Base-by-base conservation (phyloP, 1,140 invertebrate species). In the Lethrus apterus region DNA sequence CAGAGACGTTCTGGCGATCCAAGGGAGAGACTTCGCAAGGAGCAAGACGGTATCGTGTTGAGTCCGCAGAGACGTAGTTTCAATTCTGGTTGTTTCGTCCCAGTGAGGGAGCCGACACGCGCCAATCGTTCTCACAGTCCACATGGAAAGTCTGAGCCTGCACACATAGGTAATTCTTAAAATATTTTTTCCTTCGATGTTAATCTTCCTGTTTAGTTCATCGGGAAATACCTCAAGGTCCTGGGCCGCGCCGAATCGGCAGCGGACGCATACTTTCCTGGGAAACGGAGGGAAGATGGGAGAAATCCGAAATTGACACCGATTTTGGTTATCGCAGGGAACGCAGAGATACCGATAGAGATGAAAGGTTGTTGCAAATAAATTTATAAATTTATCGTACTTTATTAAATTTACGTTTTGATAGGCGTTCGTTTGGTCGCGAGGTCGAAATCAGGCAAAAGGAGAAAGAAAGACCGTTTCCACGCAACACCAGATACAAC, bases 11-110 rank as follows among this genome's bases (percentile, higher is more conserved):
- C 78, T 26, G 77, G 77, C n/a, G 82, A 87, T 67, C 84, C 84
- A 1, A 76, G 82, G 24, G 86, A 88, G 59, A 74, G 86, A 24
- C 72, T 90, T 32, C 82, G 85, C 31, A 84, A 86, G 59, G 87
- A 89, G 61, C 82, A 83, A 60, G 84, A 87, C 64, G 82, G 82
- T 11, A 89, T 90, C 50, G 81, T 89, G 32, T 65, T 90, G 38
- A 86, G 83, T 61, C 88, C 88, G 30, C 86, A 89, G 60, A 73
- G 88, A 4, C 74, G 81, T 29, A 86, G 81, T 63, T 90, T 91
- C 72, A 86, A 83, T 51, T 84, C 84, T 9, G 88, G 88, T 35
- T 91, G 88, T 68, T 83, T 77, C 48, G 80, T 83, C 18, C 71
- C 72, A 3, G 74, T 62, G 36, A 68, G 52, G 50, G 62, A 56